Conservation (phyloP, 2,797 vertebrate species). For the Aeoliscus strigatus region DNA sequence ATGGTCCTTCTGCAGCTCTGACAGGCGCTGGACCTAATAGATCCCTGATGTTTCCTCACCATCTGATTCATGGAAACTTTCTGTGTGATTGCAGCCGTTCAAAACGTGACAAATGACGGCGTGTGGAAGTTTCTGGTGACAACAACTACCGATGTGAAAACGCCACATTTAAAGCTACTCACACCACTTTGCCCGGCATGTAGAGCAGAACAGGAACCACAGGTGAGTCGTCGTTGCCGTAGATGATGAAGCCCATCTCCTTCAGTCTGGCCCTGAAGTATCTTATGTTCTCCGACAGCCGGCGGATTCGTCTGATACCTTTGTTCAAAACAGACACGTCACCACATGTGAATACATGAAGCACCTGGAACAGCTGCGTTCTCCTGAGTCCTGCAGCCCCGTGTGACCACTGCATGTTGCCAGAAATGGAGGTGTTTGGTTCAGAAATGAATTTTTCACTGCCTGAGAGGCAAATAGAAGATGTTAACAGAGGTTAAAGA, state of each 20-base stretch:
- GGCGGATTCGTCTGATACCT: slow-evolving; percentile 82
- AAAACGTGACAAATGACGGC: slow-evolving; percentile 31
- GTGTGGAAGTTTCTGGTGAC: slow-evolving; percentile 23
- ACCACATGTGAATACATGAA: slow-evolving; percentile 36
- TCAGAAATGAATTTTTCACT: too few relatives aligned
- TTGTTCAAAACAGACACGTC: slow-evolving; percentile 37
- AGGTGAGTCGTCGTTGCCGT: slow-evolving; percentile 86
- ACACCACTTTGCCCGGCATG: slow-evolving; percentile 93
- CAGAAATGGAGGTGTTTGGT: too few relatives aligned
- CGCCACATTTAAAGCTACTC: slow-evolving; percentile 61
- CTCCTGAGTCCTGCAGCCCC: slow-evolving; percentile 44
- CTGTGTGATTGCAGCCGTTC: slow-evolving; percentile 29
- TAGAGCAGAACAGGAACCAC: slow-evolving; percentile 89
- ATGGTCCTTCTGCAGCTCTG: slow-evolving; percentile 3
- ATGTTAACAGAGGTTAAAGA: too few relatives aligned
- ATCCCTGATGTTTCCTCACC: slow-evolving; percentile 31
- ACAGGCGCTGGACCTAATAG: slow-evolving; percentile 29
- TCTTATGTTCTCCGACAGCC: slow-evolving; percentile 83
- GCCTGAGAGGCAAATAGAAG: too few relatives aligned
- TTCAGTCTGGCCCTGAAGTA: slow-evolving; percentile 85
- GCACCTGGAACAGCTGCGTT: slow-evolving; percentile 22
- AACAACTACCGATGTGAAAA: too few relatives aligned
- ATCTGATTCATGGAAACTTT: slow-evolving; percentile 52
- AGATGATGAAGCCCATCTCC: slow-evolving; percentile 92
- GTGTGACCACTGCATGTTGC: slow-evolving; percentile 50